A percentile compares a stretch with the other conserved stretches of the same genome.
These are phyloP conservation scores for Thunnus thynnus DNA, from an alignment of 2,113 vertebrate genomes.

Conservation along the genomic window DNA sequence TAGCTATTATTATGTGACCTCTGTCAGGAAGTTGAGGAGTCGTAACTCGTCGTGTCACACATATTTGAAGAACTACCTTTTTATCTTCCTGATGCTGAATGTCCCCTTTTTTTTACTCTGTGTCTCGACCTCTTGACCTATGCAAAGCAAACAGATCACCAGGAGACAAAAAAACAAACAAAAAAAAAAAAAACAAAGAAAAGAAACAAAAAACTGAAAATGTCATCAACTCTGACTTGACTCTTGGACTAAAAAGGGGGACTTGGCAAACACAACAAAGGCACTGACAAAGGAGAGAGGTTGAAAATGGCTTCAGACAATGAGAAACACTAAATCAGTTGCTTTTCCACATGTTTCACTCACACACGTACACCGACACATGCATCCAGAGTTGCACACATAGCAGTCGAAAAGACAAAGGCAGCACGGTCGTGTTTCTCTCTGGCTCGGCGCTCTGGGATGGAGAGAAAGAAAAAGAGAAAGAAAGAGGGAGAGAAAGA, in stretches of 20 bases:
- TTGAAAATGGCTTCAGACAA: conserved; percentile 73
- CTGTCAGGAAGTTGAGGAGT: conserved; percentile 85
- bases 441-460: conserved; percentile 80
- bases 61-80: conserved; percentile 84
- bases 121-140: conserved; percentile 83
- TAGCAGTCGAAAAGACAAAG: conserved; percentile 73
- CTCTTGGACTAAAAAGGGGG: conserved; percentile 74
- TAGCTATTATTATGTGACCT: conserved; percentile 82
- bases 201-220: conserved; percentile 69
- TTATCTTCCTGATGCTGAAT: conserved; percentile 91
- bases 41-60: conserved; percentile 85
- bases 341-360: conserved; percentile 70
- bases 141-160: conserved; percentile 83
- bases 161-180: conserved; percentile 68
- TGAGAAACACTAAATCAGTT: conserved; percentile 78
- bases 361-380: conserved; percentile 75
- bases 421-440: conserved; percentile 88
- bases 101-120: conserved; percentile 84
- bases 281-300: conserved; percentile 74
- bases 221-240: conserved; percentile 77
- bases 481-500: conserved; percentile 3
- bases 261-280: conserved; percentile 77
- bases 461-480: conserved; percentile 45
- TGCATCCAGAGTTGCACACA: conserved; percentile 81
- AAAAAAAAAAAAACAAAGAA: conserved; percentile 49